A percentile compares a stretch with the other conserved stretches of the same genome.
phyloP scores from a whole-genome alignment of 2,888 invertebrate species.

The Lamproptera curius region DNA sequence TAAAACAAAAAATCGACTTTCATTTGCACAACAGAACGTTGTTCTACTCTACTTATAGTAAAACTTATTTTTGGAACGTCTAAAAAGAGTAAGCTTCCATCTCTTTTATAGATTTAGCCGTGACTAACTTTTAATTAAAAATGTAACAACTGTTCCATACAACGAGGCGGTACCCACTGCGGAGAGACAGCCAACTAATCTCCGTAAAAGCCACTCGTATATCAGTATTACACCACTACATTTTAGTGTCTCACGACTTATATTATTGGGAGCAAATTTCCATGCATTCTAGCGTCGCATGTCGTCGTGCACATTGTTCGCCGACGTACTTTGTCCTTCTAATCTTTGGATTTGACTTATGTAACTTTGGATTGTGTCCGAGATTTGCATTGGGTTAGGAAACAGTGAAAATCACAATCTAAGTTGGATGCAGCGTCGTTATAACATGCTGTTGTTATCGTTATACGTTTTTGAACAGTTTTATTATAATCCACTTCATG shows the following conservation, averaged over 20 bases:
- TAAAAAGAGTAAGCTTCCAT: no score
- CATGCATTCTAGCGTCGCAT: conserved; percentile 20
- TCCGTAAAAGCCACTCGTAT: background rate
- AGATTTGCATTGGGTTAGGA: no score
- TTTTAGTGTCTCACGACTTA: conserved; percentile 1
- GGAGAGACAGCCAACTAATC: background rate
- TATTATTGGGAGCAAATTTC: conserved; percentile 14
- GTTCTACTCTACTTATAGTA: no score
- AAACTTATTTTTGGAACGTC: no score
- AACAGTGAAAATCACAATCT: conserved; percentile 3
- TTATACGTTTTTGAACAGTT: no score
- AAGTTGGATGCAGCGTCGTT: background rate
- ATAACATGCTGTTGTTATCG: conserved; percentile 3
- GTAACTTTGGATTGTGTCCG: conserved; percentile 9
- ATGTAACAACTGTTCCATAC: no score
- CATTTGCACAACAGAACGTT: no score
- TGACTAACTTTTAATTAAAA: no score
- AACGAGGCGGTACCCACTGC: no score
- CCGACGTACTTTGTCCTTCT: conserved; percentile 17
- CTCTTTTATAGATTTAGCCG: no score
- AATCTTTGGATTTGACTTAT: conserved; percentile 18
- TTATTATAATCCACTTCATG: background rate
- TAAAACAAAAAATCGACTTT: no score
- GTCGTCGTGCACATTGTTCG: conserved; percentile 18
- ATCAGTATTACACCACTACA: conserved; percentile 1